phyloP scores from a whole-genome alignment of 1,140 invertebrate species.

The Dendrolimus punctatus region DNA sequence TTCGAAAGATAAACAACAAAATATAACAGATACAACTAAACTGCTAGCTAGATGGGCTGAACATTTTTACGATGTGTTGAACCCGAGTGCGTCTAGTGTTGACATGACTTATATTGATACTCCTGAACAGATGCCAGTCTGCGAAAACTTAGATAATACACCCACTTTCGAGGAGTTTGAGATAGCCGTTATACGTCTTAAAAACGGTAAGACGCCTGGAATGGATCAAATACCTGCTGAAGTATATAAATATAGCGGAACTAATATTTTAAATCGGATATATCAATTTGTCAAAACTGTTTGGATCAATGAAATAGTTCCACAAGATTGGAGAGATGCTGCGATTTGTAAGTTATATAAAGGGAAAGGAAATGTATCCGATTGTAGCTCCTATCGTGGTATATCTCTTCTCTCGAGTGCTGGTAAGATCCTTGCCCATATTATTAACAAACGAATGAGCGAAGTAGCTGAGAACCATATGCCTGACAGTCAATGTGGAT shows the following conservation, averaged over 20 bases:
- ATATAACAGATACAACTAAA: no score
- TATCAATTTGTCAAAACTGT: constrained; percentile 10
- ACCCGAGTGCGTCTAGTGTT: constrained; percentile 8
- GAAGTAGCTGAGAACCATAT: constrained; percentile 12
- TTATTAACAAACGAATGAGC: constrained; percentile 13
- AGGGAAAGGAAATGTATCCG: no score
- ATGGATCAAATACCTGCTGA: constrained; percentile 9
- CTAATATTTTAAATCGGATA: constrained; percentile 9
- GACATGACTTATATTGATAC: constrained; percentile 10
- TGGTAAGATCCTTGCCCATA: constrained; percentile 19
- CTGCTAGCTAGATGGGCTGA: constrained; percentile 9
- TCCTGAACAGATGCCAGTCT: constrained; percentile 7
- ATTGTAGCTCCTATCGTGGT: constrained; percentile 3
- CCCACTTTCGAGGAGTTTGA: constrained; percentile 13
- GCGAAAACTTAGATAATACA: background rate
- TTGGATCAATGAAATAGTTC: constrained; percentile 14
- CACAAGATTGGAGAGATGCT: constrained; percentile 4
- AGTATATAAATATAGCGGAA: constrained; percentile 17
- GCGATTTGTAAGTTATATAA: no score
- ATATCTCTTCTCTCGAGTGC: constrained; percentile 16
- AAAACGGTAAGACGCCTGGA: constrained; percentile 12
- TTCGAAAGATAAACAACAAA: constrained; percentile 3
- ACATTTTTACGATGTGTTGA: constrained; percentile 18
- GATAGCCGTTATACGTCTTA: constrained; percentile 7
- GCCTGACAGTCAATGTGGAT: constrained; percentile 22